Base-by-base conservation (phyloP, 1,140 invertebrate genomes). In the Pentalonia nigronervosa region DNA sequence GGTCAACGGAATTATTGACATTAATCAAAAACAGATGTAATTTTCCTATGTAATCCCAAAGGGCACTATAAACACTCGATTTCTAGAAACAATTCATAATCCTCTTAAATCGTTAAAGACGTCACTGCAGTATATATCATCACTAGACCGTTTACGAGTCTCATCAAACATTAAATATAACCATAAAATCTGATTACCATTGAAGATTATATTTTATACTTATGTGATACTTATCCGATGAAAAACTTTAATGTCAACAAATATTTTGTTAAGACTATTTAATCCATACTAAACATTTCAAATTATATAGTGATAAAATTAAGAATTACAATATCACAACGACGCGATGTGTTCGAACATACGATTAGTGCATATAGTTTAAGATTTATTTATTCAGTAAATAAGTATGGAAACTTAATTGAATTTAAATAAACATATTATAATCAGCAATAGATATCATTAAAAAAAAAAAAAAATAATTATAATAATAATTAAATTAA, bases 21-120 rank as follows among this genome's bases (percentile, higher is more conserved):
- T 67, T 60, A 90, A 90, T 36, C 36, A n/a, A 90, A 9, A 90
- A 41, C 56, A 45, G 36, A 90, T 41, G 53, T 60, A 36, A 67
- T 67, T n/a, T 90, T 45, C 53, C 45, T 20, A 34, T 47, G 17
- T 45, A 90, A 90, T 90, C 25, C 25, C 56, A 67, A 90, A 36
- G 56, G 41, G 14, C 36, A 30, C 53, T 67, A 47, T 87, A 7
- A 41, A 48, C 36, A 67, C 36, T 41, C 87, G 17, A 56, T 90
- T 56, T 36, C 34, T 60, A 60, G 7, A 67, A 3, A 67, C 25
- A 67, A 30, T 60, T 36, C 21, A 41, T 60, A 90, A 60, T 90
- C 88, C 50, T 45, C 23, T 60, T 60, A 60, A 45, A 41, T 60
- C 48, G 48, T 56, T 36, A 36, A 36, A 53, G 34, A 89, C 21